These are phyloP conservation scores for Pseudolaguvia tuberculata DNA, from an alignment of 2,113 vertebrate genomes.

Conservation along the genomic window DNA sequence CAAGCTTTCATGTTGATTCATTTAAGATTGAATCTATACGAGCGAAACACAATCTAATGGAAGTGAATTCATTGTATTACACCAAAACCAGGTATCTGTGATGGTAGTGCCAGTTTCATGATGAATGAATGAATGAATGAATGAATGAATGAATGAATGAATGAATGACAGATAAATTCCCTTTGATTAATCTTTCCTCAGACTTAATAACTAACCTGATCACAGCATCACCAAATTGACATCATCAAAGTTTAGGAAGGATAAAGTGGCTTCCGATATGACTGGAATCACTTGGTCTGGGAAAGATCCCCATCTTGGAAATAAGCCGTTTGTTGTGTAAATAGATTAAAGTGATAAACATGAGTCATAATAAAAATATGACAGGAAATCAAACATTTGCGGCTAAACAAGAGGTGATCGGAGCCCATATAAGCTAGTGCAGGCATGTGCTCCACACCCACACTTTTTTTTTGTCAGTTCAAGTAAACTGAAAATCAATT, in stretches of 20 bases:
- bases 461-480: constrained; percentile 39
- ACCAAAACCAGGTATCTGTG: neutral
- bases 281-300: constrained; percentile 29
- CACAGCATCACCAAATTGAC: constrained; percentile 30
- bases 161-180: neutral
- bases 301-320: constrained; percentile 43
- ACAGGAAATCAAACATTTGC: constrained; percentile 38
- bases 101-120: neutral
- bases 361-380: constrained; percentile 43
- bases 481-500: too few relatives aligned
- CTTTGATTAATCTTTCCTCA: neutral
- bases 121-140: too few relatives aligned
- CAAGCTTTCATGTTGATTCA: too few relatives aligned
- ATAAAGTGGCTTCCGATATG: constrained; percentile 26
- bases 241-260: constrained; percentile 30
- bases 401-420: constrained; percentile 34
- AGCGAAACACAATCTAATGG: too few relatives aligned
- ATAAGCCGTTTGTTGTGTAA: constrained; percentile 41
- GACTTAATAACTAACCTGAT: neutral
- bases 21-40: too few relatives aligned
- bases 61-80: neutral
- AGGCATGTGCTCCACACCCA: constrained; percentile 42
- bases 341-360: constrained; percentile 36
- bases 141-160: too few relatives aligned
- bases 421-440: constrained; percentile 32